A percentile compares a stretch with the other conserved stretches of the same genome.
These are phyloP conservation scores for Enteromius treurensis DNA, from an alignment of 2,797 vertebrate species.

Conservation along the genomic window DNA sequence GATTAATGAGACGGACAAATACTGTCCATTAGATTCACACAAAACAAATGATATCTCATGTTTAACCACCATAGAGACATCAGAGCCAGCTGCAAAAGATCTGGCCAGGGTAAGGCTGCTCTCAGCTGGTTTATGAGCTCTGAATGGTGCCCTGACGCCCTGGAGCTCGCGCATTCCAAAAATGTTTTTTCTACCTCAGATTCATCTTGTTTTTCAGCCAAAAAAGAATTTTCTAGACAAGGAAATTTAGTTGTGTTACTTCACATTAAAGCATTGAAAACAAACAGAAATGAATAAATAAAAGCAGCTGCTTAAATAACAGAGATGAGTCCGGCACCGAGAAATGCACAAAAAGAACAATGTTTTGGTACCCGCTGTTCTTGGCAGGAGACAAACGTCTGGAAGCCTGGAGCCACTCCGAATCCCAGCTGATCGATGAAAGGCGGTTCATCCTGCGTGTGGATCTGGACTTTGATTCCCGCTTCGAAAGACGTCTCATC, in stretches of 20 bases:
- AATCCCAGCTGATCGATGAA: conserved; percentile 99
- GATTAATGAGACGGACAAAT: neutral
- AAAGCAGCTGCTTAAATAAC: neutral
- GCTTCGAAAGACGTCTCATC: conserved; percentile 98
- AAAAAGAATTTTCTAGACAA: too few relatives aligned
- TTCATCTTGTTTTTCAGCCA: too few relatives aligned
- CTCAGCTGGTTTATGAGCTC: too few relatives aligned
- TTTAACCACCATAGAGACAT: neutral
- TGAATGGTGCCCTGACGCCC: too few relatives aligned
- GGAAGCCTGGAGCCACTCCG: conserved; percentile 95
- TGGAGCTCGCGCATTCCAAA: too few relatives aligned
- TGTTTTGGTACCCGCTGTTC: conserved; percentile 89
- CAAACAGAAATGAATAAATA: neutral
- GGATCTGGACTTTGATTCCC: conserved; percentile 98
- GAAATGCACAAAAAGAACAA: conserved; percentile 5
- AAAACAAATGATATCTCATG: neutral
- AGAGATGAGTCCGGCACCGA: neutral
- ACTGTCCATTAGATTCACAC: neutral
- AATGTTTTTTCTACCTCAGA: too few relatives aligned
- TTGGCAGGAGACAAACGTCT: conserved; percentile 99
- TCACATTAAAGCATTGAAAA: neutral
- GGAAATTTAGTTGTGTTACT: neutral
- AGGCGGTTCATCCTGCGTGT: conserved; percentile 95
- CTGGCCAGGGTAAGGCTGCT: too few relatives aligned
- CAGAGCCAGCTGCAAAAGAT: too few relatives aligned